Evolutionary conservation across 2,888 invertebrate genomes (phyloP).

Genomic region (Eristalinus aeneus): DNA sequence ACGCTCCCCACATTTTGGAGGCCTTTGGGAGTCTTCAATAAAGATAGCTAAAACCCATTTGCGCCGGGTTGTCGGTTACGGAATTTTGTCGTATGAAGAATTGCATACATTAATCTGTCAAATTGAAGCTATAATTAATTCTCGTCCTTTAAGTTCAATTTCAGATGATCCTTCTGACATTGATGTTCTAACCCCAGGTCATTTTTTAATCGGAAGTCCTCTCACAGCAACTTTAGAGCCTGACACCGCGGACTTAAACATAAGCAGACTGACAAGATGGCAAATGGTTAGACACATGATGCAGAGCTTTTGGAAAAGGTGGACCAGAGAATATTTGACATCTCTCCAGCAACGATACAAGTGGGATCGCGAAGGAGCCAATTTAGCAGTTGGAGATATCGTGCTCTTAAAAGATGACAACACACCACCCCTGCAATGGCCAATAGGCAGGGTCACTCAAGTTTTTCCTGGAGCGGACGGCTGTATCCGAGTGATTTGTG

Average conservation of each 20-base stretch:
- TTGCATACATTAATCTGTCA: too few species aligned
- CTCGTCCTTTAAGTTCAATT: too few species aligned
- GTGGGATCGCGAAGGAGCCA: background rate
- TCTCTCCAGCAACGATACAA: background rate
- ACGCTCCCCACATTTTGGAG: conserved; percentile 9
- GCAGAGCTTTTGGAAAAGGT: conserved; percentile 4
- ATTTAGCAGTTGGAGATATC: background rate
- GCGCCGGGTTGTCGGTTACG: too few species aligned
- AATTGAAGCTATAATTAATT: too few species aligned
- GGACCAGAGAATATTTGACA: background rate
- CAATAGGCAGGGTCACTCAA: too few species aligned
- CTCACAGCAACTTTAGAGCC: too few species aligned
- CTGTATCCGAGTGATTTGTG: background rate
- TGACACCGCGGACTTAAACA: background rate
- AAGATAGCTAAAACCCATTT: conserved; percentile 7
- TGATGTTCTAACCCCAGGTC: too few species aligned
- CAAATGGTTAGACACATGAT: background rate
- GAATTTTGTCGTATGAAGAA: too few species aligned
- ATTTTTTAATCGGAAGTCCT: too few species aligned
- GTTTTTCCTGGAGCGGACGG: background rate
- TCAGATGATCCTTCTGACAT: too few species aligned
- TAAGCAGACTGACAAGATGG: background rate
- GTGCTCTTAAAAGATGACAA: background rate
- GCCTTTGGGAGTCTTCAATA: conserved; percentile 13
- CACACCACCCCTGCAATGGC: background rate